Base-by-base conservation (phyloP, 2,113 vertebrate genomes). In the Prietella phreatophila region DNA sequence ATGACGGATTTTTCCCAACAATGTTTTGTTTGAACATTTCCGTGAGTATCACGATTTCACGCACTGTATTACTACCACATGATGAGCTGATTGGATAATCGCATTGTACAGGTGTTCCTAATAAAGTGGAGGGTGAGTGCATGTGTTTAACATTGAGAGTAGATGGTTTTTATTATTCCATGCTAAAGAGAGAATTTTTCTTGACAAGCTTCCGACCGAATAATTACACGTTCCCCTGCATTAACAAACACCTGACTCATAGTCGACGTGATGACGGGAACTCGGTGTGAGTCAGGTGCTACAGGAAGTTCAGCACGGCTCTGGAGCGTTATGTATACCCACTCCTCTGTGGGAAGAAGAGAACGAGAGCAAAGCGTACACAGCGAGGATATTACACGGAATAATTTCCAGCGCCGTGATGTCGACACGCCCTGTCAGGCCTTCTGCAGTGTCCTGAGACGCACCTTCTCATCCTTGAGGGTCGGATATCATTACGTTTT, bases 201-300 rank as follows among this genome's bases (percentile, higher is more conserved):
- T 1, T 73, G 69, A 58, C 20, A n/a, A 47, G 20, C 73, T 79
- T 27, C 25, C 4, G 39, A 53, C 0, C 8, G 27, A 33, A 75
- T 53, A 73, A 79, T 65, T 61, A 86, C 58, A 65, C 55, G 80
- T 75, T 67, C 60, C 25, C n/a, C 75, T 36, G 2, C 30, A 60
- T 67, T 79, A 86, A 86, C n/a, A 67, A 78, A 78, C 42, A 3
- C 5, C 39, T 86, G 85, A 86, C 58, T 81, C 60, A 86, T 86
- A 22, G 47, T 20, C 8, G 50, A 20, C 7, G 11, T 17, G 17
- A 4, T 33, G 69, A 36, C 42, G 39, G 42, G 56, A 86, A 79
- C 33, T 53, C 73, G 60, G 42, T 30, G 56, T 63, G 58, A 86
- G 4, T 65, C 50, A 22, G 25, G 78, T 53, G 47, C 19, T 36